phyloP scores from a whole-genome alignment of 2,888 invertebrate genomes.

The Tupiocoris notatus region DNA sequence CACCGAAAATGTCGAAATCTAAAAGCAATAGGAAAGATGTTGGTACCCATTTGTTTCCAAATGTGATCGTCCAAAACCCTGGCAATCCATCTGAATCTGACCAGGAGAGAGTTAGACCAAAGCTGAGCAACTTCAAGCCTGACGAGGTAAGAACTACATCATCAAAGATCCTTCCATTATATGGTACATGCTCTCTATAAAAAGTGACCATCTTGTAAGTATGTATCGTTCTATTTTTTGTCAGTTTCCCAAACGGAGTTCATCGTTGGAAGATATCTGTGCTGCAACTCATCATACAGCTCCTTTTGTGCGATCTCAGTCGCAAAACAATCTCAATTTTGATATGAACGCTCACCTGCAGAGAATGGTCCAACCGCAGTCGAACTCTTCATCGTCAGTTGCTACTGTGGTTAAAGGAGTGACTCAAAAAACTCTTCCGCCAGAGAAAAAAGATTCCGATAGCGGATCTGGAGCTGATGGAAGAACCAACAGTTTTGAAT shows the following conservation, averaged over 20 bases:
- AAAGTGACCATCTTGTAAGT: not conserved
- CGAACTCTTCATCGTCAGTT: constrained; percentile 29
- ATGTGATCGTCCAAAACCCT: constrained; percentile 42
- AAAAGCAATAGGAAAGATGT: not conserved
- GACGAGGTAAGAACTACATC: constrained; percentile 23
- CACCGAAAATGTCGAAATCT: constrained; percentile 1
- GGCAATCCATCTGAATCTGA: constrained; percentile 13
- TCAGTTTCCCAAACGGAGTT: constrained; percentile 22
- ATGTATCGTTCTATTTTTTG: too few species aligned
- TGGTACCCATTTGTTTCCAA: constrained; percentile 45
- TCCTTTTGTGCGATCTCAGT: constrained; percentile 18
- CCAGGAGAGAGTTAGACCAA: not conserved
- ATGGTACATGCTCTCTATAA: too few species aligned
- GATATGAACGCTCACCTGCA: constrained; percentile 14
- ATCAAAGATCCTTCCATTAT: too few species aligned
- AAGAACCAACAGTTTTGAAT: constrained; percentile 51
- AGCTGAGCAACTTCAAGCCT: not conserved
- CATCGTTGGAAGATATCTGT: constrained; percentile 19
- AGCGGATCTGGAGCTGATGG: constrained; percentile 46
- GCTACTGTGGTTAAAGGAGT: constrained; percentile 34
- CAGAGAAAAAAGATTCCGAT: constrained; percentile 33
- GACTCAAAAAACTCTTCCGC: not conserved
- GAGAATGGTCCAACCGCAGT: constrained; percentile 16
- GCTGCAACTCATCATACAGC: not conserved
- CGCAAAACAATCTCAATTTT: constrained; percentile 19